Base-by-base conservation (phyloP, 1,140 invertebrate species). In the Ceratosolen fusciceps region DNA sequence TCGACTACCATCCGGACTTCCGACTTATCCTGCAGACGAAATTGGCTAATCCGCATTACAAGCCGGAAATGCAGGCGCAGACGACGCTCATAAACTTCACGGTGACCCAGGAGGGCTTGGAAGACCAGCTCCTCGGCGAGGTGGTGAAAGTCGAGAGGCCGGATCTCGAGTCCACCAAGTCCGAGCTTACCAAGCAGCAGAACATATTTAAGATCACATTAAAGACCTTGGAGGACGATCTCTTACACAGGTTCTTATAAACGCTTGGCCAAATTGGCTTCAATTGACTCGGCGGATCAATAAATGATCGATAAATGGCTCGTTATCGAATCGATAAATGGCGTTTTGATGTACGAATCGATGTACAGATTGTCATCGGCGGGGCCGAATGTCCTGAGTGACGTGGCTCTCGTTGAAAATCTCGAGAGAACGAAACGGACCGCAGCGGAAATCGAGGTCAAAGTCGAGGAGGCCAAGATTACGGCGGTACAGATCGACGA, bases 21-120 rank as follows among this genome's bases (percentile, higher is more conserved):
- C 92, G 94, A n/a, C 90, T 98, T 0, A 95, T 98, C 80, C 87
- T 98, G 0, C 97, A 98, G 86, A 98, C 97, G 1, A 98, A 98
- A 91, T 87, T 98, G 58, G 96, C 95, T 0, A 98, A 98, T 91
- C 97, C 97, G 8, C 97, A 98, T 89, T 99, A 98, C 86, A 97
- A 98, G 86, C 97, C 97, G 0, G 97, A 99, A 90, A 96, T 98
- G 93, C 97, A 99, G 89, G 97, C 97, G 0, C 97, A 98, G 89
- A 96, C 96, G 24, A 98, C 97, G 4, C 90, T 98, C 5, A 98
- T 98, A 72, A 98, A 98, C 88, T 98, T 98, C 85, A 98, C 97
- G 39, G 97, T 99, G 0, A 99, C 97, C 0, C 93, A 93, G 83
- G 96, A 97, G 88, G 96, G 96, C 62, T 90, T 99, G 8, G 97